Evolutionary conservation across 2,888 invertebrate species (phyloP).

Genomic region (Trissolcus brochymenae): DNA sequence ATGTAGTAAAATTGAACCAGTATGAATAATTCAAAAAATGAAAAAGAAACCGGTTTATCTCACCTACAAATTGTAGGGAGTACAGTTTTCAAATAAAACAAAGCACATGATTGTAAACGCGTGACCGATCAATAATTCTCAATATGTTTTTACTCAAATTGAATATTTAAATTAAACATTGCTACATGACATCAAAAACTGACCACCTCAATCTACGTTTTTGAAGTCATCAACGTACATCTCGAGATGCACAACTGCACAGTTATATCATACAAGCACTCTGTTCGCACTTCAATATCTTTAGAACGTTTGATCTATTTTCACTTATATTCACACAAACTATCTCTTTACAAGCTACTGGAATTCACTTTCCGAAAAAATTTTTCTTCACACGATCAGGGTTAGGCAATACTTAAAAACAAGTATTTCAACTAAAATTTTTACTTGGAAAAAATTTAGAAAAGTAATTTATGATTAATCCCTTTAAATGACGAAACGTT

Average conservation of each 20-base stretch:
- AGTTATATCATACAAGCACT: constrained; percentile 41
- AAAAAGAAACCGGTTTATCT: too few relatives aligned
- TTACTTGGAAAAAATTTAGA: too few relatives aligned
- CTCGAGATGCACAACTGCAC: background rate
- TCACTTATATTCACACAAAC: constrained; percentile 68
- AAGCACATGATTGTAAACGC: constrained; percentile 16
- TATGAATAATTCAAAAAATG: too few relatives aligned
- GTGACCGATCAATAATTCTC: constrained; percentile 26
- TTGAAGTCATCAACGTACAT: constrained; percentile 12
- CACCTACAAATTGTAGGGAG: background rate
- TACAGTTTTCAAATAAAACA: constrained; percentile 3
- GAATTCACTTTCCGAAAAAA: constrained; percentile 62
- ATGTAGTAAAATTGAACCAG: background rate
- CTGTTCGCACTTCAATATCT: constrained; percentile 9
- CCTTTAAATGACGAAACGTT: too few relatives aligned
- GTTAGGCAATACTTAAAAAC: too few relatives aligned
- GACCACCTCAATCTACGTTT: constrained; percentile 16
- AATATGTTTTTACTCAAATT: constrained; percentile 1
- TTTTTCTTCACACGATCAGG: constrained; percentile 12
- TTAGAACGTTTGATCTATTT: constrained; percentile 40
- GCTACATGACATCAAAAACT: constrained; percentile 27
- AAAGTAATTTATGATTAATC: too few relatives aligned
- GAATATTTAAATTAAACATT: constrained; percentile 19
- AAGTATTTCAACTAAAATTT: too few relatives aligned
- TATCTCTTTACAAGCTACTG: constrained; percentile 58